Base-by-base conservation (phyloP, 2,888 invertebrate genomes). In the Vannuccia rotundouncinata region DNA sequence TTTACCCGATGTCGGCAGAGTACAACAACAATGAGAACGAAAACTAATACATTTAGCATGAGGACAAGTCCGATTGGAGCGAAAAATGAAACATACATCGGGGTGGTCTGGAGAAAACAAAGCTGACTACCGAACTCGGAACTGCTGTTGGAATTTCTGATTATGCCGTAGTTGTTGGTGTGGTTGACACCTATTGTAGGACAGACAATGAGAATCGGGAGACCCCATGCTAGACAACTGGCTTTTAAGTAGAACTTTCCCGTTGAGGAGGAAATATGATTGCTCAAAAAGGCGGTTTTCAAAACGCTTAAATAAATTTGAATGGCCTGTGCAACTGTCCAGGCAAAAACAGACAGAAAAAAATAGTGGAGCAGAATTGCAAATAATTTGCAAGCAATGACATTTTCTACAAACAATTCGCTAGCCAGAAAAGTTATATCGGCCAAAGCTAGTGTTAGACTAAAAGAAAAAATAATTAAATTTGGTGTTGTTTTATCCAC, bases 201-300 rank as follows among this genome's bases (percentile, higher is more conserved):
- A 2, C 2, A 22, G 28, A 75, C 75, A 2, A 75, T 28, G 1
- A 75, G 29, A 5, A 31, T 10, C 5, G 75, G 75, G 1, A 31
- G 22, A 22, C 75, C 75, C 75, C 75, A 75, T 2, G 75, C 75
- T 2, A 75, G 1, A 31, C 29, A 5, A 28, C 29, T 31, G 2
- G 75, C 10, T 28, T 75, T 75, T 28, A 31, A 13, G 22, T 31
- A 75, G 10, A 75, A 25, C 17, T 75, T 22, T 2, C 13, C n/a
- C 2, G 22, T 31, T 2, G 75, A 31, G 25, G 10, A n/a, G 66
- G 66, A 66, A 66, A 66, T 66, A n/a, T 75, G 75, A 75, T 75
- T 31, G 27, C 75, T 75, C 75, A 29, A 27, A 17, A 75, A 31
- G 22, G 29, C 29, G 22, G 31, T 31, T 13, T 75, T 31, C 13